Evolutionary conservation across 1,140 invertebrate genomes (phyloP), one percentile per base, ranked within the genome.

Genomic region (Pseudomyrmex cubaensis): DNA sequence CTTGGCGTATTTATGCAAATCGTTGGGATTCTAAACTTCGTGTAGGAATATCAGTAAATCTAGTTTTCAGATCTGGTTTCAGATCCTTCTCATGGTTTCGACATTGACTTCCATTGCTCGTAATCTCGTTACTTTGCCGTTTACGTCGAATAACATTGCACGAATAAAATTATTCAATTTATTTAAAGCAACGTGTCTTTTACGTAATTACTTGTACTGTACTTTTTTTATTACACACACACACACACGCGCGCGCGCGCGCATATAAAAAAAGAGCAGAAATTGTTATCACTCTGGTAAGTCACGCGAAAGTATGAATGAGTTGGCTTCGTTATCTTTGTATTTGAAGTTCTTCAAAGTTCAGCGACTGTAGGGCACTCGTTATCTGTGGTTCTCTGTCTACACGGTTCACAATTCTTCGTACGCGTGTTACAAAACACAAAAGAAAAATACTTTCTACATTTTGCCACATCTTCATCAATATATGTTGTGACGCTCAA

Each of bases 301-400:
- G 44, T 48, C 54, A 8, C 35, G 35, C 35, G 35, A 35, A 10
- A 46, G 63, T 59, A 70, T 59, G 76, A 80, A 86, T 83, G 83
- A 87, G 67, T 86, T 80, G 56, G 63, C 59, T 62, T 61, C 57
- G 67, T 82, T 88, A 88, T 88, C 86, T 80, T 87, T 77, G 46
- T 64, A 66, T 72, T 82, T 52, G 50, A 70, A 87, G 35, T 35
- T 35, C 35, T 35, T 35, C 85, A 88, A 87, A 88, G 87, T 88
- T 88, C 87, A 88, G 80, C 87, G 82, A 87, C 87, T 87, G 70
- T 85, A 82, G 85, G 85, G 83, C 87, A 88, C n/a, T 35, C 69
- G 82, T 87, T 88, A 88, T 87, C 85, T 70, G 44, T 87, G 22
- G 52, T 63, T 46, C 35, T 20, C 82, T 73, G 85, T 87, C 87